These are phyloP conservation scores for Eristalinus aeneus DNA, from an alignment of 2,888 invertebrate genomes.

Conservation along the genomic window DNA sequence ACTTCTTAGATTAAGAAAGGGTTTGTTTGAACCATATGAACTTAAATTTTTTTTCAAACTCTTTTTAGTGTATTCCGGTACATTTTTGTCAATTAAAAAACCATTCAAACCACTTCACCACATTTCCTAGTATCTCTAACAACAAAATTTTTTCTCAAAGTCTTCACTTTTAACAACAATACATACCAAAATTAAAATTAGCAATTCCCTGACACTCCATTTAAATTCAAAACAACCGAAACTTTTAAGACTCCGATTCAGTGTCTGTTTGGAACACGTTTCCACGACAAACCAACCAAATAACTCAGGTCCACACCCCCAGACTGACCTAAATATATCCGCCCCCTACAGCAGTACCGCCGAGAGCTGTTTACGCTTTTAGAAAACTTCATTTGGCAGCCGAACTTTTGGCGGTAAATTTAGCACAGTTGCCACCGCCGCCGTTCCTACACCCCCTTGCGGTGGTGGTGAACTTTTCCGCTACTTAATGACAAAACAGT, in stretches of 20 bases:
- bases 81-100: too few relatives aligned
- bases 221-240: background rate
- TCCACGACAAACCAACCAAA: background rate
- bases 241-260: background rate
- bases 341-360: background rate
- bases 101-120: background rate
- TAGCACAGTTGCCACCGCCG: background rate
- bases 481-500: conserved; percentile 19
- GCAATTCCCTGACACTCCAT: background rate
- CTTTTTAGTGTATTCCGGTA: too few relatives aligned
- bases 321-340: conserved; percentile 7
- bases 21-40: too few relatives aligned
- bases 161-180: background rate
- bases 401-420: conserved; percentile 18
- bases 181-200: background rate
- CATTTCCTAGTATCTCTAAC: background rate
- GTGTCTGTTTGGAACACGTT: background rate
- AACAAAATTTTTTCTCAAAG: background rate
- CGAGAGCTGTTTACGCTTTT: background rate
- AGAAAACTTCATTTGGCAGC: conserved; percentile 20
- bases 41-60: too few relatives aligned
- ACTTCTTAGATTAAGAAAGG: too few relatives aligned
- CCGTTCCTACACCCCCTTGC: background rate
- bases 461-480: conserved; percentile 4
- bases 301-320: conserved; percentile 19